phyloP scores from a whole-genome alignment of 2,797 vertebrate genomes.

The Sebastes matsubarae region DNA sequence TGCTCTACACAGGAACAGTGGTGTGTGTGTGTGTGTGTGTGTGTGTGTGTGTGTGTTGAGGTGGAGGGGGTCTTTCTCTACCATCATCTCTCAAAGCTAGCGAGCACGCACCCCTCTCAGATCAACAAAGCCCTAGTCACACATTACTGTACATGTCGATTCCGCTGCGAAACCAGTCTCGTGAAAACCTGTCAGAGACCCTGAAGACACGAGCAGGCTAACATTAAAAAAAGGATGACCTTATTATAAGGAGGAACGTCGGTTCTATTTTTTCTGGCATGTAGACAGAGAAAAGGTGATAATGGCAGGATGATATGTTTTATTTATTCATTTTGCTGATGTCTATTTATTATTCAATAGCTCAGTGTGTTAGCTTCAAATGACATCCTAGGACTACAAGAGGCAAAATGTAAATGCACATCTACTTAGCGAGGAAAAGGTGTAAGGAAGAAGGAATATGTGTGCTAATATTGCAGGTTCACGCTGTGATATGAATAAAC shows the following conservation, averaged over 20 bases:
- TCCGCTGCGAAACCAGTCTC: slow-evolving; percentile 29
- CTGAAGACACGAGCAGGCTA: slow-evolving; percentile 50
- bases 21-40: slow-evolving; percentile 5
- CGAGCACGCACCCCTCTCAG: slow-evolving; percentile 39
- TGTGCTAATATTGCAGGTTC: slow-evolving; percentile 38
- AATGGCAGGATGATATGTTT: slow-evolving; percentile 71
- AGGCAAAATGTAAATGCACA: slow-evolving; percentile 64
- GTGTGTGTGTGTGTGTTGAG: not conserved
- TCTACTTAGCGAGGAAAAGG: slow-evolving; percentile 40
- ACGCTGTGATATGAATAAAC: slow-evolving; percentile 37
- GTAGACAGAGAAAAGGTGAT: slow-evolving; percentile 68
- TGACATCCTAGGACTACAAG: slow-evolving; percentile 61
- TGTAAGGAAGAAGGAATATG: slow-evolving; percentile 37
- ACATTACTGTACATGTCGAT: slow-evolving; percentile 58
- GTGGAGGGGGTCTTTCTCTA: slow-evolving; percentile 23
- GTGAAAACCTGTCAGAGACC: slow-evolving; percentile 60
- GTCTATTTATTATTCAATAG: slow-evolving; percentile 77
- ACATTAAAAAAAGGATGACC: slow-evolving; percentile 75
- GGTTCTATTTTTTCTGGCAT: slow-evolving; percentile 52
- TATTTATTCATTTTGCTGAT: slow-evolving; percentile 78
- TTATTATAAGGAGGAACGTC: slow-evolving; percentile 61
- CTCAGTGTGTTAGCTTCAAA: slow-evolving; percentile 64
- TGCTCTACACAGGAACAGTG: slow-evolving; percentile 36
- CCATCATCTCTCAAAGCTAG: slow-evolving; percentile 48
- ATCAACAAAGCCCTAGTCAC: slow-evolving; percentile 64